Base-by-base conservation (phyloP, 2,888 invertebrate species). In the Adelognathus sp. region DNA sequence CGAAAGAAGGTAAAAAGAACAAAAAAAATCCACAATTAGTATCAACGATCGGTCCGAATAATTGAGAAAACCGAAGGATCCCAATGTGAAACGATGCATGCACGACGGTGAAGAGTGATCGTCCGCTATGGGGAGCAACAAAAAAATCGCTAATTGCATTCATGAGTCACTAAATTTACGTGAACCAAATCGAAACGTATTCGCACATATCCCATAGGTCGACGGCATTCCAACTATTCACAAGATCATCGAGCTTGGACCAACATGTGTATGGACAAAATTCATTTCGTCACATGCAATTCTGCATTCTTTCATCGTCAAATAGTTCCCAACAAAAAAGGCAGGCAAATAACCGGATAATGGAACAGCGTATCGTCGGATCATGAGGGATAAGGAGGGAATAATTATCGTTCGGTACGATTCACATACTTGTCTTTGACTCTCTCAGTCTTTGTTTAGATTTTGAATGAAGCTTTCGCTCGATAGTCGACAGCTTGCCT, bases 391-490 rank as follows among this genome's bases (percentile, higher is more conserved):
- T 73, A 72, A 76, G 83, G 82, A 69, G 81, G 82, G 82, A 81
- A 73, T 78, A 58, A 73, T 82, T 80, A 54, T 69, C 50, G 79
- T 82, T 71, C 71, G 79, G 82, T 84, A 83, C 76, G 74, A 82
- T 83, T 88, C 88, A 90, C 90, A 89, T 90, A 90, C 90, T 90
- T 90, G 85, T 86, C 86, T 88, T 89, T 83, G 85, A 81, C 76
- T 89, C 85, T 87, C 83, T 88, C 86, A 86, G 81, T 87, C 86
- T 90, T 87, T 87, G 83, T 88, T 88, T 87, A 86, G 87, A 86
- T 87, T 88, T 89, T 81, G 88, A 85, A 84, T 88, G 88, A 77
- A 88, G 85, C 87, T 88, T 90, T 79, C 89, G 86, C 84, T 89
- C 89, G 84, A 89, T 85, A 86, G 90, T 90, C 81, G 89, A 88